phyloP scores from a whole-genome alignment of 2,888 invertebrate genomes.

The Coenonympha arcania region DNA sequence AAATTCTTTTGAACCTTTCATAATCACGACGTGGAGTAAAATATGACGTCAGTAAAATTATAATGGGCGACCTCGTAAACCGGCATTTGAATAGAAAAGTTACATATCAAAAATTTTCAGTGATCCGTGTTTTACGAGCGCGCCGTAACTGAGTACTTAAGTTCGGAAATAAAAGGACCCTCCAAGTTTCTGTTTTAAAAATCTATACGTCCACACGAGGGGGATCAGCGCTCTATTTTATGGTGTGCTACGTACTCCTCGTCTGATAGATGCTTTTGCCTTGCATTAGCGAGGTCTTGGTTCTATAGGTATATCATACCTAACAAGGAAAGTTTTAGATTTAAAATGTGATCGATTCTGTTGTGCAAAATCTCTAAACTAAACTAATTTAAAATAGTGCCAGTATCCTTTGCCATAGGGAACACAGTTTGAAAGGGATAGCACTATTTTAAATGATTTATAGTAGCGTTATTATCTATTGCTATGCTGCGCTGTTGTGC shows the following conservation, averaged over 20 bases:
- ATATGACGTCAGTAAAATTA: conserved; percentile 71
- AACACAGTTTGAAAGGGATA: too few relatives aligned
- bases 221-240: conserved; percentile 31
- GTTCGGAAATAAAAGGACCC: conserved; percentile 59
- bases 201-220: conserved; percentile 49
- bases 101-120: conserved; percentile 75
- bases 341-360: too few relatives aligned
- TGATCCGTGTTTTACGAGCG: conserved; percentile 73
- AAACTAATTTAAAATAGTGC: too few relatives aligned
- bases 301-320: too few relatives aligned
- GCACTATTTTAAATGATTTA: too few relatives aligned
- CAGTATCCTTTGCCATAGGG: too few relatives aligned
- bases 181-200: conserved; percentile 56
- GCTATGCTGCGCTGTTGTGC: too few relatives aligned
- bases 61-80: conserved; percentile 68
- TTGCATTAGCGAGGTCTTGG: background rate
- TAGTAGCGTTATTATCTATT: too few relatives aligned
- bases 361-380: too few relatives aligned
- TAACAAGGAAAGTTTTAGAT: too few relatives aligned
- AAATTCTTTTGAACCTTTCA: conserved; percentile 63
- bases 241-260: conserved; percentile 13
- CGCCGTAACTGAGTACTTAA: conserved; percentile 72
- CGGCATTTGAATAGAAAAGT: conserved; percentile 72
- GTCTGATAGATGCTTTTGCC: background rate
- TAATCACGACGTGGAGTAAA: conserved; percentile 61